phyloP scores from a whole-genome alignment of 2,113 vertebrate species.

The Alouatta palliata region DNA sequence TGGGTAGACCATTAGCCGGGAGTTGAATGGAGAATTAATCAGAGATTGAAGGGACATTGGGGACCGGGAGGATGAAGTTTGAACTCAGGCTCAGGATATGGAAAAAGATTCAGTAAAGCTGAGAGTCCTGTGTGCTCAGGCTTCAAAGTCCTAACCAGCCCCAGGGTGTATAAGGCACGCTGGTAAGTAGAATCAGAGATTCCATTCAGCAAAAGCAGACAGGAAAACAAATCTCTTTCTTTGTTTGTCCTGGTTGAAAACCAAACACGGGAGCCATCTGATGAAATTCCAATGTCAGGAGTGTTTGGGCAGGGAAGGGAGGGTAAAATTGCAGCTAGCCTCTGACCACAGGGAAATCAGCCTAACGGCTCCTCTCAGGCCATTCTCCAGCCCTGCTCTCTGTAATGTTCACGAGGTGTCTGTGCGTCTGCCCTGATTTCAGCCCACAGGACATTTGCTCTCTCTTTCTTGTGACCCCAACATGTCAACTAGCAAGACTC shows the following conservation, averaged over 20 bases:
- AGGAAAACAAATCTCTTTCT: constrained; percentile 64
- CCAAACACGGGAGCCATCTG: constrained; percentile 53
- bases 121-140: not conserved
- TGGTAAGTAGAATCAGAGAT: constrained; percentile 57
- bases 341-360: not conserved
- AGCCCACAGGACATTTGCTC: not conserved
- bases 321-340: not conserved
- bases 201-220: constrained; percentile 51
- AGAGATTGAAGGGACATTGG: not conserved
- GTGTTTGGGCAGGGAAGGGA: constrained; percentile 3
- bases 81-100: not conserved
- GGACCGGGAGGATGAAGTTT: not conserved
- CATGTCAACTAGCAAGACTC: constrained; percentile 18
- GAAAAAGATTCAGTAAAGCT: not conserved
- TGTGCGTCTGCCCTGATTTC: not conserved
- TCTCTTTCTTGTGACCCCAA: constrained; percentile 43
- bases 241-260: constrained; percentile 68
- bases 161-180: not conserved
- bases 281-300: constrained; percentile 61
- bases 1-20: constrained; percentile 31
- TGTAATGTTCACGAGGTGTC: not conserved
- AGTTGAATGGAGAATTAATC: constrained; percentile 50
- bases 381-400: not conserved
- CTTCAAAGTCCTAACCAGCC: not conserved
- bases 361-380: not conserved